Percentiles rank a stretch among this genome's conserved stretches.
Conservation (phyloP, 1,140 invertebrate species). For the Apis dorsata region DNA sequence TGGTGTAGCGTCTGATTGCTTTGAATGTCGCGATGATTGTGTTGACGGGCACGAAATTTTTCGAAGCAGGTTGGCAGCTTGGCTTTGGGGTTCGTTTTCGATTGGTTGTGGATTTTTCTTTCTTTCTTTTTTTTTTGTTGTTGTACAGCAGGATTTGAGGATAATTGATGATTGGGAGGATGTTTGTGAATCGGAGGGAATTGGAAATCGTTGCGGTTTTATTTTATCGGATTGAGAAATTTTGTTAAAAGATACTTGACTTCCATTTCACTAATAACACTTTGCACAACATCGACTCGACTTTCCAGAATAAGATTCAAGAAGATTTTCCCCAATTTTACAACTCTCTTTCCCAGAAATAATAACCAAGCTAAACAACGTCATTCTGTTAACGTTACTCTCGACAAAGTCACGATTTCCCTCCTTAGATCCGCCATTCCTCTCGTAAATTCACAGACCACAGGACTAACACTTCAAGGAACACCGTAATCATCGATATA, state of each 20-base stretch:
- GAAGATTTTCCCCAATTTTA: no score
- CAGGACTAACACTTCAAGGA: background rate
- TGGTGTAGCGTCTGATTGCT: background rate
- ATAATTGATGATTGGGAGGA: background rate
- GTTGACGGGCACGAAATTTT: background rate
- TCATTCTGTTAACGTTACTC: no score
- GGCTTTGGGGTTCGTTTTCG: background rate
- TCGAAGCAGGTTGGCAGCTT: background rate
- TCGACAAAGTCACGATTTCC: background rate
- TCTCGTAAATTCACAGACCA: background rate
- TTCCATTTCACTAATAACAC: no score
- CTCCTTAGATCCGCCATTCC: background rate
- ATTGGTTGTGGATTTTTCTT: no score
- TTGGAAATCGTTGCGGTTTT: no score
- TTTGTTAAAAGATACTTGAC: no score
- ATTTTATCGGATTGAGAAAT: no score
- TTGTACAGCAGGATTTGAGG: fast-evolving
- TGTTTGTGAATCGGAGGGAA: no score
- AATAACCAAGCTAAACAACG: background rate
- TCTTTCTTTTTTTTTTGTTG: background rate
- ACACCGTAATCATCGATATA: conserved; percentile 4
- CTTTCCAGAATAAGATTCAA: no score
- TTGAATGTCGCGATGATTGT: background rate
- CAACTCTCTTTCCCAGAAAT: no score
- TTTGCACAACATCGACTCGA: no score